phyloP scores from a whole-genome alignment of 2,113 vertebrate species.

The Pavo muticus region DNA sequence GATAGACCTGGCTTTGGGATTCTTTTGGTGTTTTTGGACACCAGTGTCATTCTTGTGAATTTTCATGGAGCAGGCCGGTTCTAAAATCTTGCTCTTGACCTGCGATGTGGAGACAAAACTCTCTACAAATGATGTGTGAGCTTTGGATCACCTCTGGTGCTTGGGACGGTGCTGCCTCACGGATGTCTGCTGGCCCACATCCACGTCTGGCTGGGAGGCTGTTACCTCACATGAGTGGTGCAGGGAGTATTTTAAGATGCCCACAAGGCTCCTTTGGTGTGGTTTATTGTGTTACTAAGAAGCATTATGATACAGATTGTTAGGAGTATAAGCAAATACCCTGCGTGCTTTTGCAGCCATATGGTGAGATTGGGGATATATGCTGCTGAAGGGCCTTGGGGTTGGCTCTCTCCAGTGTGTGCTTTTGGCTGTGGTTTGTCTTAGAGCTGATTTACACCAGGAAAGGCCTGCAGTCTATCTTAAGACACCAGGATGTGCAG shows the following conservation, averaged over 20 bases:
- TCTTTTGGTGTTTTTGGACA: not conserved
- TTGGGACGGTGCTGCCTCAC: not conserved
- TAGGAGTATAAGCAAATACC: not conserved
- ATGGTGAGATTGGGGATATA: accelerated
- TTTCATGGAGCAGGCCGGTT: not conserved
- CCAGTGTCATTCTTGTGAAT: not conserved
- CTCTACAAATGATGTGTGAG: not conserved
- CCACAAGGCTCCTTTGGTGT: constrained; percentile 7
- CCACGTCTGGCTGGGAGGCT: constrained; percentile 4
- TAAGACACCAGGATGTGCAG: not conserved
- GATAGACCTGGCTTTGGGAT: not conserved
- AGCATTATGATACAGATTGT: not conserved
- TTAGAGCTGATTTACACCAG: accelerated
- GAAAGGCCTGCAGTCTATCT: not conserved
- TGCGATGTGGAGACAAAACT: not conserved
- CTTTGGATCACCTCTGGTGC: not conserved
- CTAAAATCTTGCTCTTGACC: not conserved
- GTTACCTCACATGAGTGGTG: not conserved
- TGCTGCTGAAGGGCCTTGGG: not conserved
- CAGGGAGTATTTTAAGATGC: constrained; percentile 35
- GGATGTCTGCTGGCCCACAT: not conserved
- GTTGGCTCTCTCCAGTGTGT: not conserved
- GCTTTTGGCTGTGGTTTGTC: not conserved
- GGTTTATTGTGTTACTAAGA: constrained; percentile 13
- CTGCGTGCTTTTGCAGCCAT: not conserved